phyloP scores from a whole-genome alignment of 2,888 invertebrate genomes.

The Myopa testacea region DNA sequence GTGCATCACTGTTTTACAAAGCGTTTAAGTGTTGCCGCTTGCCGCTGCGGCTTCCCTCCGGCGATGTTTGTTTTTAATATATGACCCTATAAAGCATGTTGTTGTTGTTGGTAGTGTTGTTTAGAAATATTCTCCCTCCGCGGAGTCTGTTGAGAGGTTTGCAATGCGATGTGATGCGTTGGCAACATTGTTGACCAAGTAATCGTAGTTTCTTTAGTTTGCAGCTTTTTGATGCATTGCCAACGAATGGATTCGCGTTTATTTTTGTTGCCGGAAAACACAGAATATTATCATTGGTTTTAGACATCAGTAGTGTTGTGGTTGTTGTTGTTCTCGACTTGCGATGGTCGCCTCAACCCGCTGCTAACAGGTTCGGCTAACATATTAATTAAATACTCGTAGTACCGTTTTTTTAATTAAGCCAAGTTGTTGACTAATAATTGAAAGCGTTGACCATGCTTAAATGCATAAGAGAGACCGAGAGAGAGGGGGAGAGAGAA shows the following conservation, averaged over 20 bases:
- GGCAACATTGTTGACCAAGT: not conserved
- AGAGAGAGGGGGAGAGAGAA: too few relatives aligned
- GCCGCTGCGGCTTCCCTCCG: slow-evolving; percentile 7
- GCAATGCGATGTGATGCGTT: not conserved
- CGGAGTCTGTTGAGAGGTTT: not conserved
- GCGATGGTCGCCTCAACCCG: not conserved
- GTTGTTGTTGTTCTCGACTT: slow-evolving; percentile 8
- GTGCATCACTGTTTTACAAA: slow-evolving; percentile 21
- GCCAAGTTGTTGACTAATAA: not conserved
- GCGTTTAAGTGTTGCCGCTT: slow-evolving; percentile 34
- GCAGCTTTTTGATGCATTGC: slow-evolving; percentile 7
- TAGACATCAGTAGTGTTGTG: not conserved
- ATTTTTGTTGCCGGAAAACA: slow-evolving; percentile 28
- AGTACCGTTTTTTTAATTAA: slow-evolving; percentile 26
- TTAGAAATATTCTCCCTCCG: slow-evolving; percentile 20
- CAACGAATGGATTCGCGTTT: slow-evolving; percentile 15
- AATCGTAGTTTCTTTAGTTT: not conserved
- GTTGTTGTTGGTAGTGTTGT: slow-evolving; percentile 13
- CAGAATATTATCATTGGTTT: slow-evolving; percentile 33
- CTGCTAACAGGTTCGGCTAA: slow-evolving; percentile 11
- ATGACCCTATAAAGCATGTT: not conserved
- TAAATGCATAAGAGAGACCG: too few relatives aligned
- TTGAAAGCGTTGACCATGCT: not conserved
- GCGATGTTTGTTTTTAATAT: slow-evolving; percentile 36
- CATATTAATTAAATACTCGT: slow-evolving; percentile 23